Evolutionary conservation across 2,888 invertebrate genomes (phyloP).

Genomic region (Anticlea derivata): DNA sequence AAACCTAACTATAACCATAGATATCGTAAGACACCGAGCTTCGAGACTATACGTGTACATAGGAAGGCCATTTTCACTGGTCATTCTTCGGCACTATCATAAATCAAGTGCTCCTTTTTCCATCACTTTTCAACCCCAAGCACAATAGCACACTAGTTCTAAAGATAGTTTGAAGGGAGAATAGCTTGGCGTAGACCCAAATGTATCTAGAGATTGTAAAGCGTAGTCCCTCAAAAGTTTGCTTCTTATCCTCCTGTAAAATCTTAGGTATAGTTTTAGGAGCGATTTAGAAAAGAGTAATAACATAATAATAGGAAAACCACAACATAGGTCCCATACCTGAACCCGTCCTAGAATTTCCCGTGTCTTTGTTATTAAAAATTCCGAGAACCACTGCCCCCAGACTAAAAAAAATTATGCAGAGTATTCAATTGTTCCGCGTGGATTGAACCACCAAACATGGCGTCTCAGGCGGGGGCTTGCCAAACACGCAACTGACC

Average conservation of each 20-base stretch:
- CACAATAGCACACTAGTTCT: slow-evolving; percentile 57
- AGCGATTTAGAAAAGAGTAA: slow-evolving; percentile 60
- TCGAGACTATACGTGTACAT: slow-evolving; percentile 69
- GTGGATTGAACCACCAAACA: too few species aligned
- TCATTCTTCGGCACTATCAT: slow-evolving; percentile 40
- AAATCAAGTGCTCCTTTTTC: slow-evolving; percentile 53
- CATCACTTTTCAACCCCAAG: slow-evolving; percentile 53
- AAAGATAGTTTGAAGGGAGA: slow-evolving; percentile 50
- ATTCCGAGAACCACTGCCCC: too few species aligned
- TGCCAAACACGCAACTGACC: too few species aligned
- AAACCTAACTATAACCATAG: slow-evolving; percentile 77
- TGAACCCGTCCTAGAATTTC: too few species aligned
- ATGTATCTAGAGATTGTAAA: slow-evolving; percentile 64
- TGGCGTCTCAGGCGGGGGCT: too few species aligned
- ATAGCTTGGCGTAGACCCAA: slow-evolving; percentile 73
- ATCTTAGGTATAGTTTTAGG: slow-evolving; percentile 62
- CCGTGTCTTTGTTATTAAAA: too few species aligned
- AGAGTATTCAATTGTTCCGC: too few species aligned
- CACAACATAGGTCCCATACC: too few species aligned
- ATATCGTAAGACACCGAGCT: slow-evolving; percentile 79
- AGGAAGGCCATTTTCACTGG: slow-evolving; percentile 44
- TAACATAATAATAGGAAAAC: too few species aligned
- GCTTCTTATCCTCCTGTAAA: slow-evolving; percentile 59
- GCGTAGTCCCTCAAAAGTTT: slow-evolving; percentile 62
- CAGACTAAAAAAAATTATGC: too few species aligned